Evolutionary conservation across 2,888 invertebrate species (phyloP).

Genomic region (Drosophila atripex): DNA sequence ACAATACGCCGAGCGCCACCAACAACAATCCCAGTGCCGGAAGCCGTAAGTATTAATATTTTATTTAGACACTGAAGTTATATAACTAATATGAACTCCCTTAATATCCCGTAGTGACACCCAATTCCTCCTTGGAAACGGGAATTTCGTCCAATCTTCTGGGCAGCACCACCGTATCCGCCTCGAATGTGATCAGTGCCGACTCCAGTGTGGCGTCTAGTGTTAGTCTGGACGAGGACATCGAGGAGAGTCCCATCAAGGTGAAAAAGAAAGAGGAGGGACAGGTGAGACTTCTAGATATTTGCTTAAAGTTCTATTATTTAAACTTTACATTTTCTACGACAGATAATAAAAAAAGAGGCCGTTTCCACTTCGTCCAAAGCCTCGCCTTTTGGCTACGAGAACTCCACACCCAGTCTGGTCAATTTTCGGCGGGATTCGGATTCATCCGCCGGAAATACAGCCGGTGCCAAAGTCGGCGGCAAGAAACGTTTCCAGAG

Average conservation of each 20-base stretch:
- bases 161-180: slow-evolving; percentile 88
- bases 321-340: neutral
- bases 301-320: neutral
- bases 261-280: slow-evolving; percentile 84
- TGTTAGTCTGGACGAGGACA: slow-evolving; percentile 84
- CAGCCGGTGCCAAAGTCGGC: slow-evolving; percentile 58
- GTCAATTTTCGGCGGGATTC: slow-evolving; percentile 68
- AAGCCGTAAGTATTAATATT: slow-evolving; percentile 77
- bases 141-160: slow-evolving; percentile 87
- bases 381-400: slow-evolving; percentile 82
- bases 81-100: neutral
- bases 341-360: slow-evolving; percentile 83
- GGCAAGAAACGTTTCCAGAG: slow-evolving; percentile 76
- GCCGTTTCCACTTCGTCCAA: slow-evolving; percentile 83
- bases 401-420: slow-evolving; percentile 69
- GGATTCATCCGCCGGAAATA: slow-evolving; percentile 67
- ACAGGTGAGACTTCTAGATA: slow-evolving; percentile 67
- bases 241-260: slow-evolving; percentile 82
- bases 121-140: slow-evolving; percentile 83
- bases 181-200: slow-evolving; percentile 85
- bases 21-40: slow-evolving; percentile 88
- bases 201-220: slow-evolving; percentile 85
- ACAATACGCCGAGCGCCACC: slow-evolving; percentile 92
- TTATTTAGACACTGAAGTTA: neutral
- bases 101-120: slow-evolving; percentile 80